Percentiles rank a stretch among this genome's conserved stretches.
Evolutionary conservation across 2,113 vertebrate species (phyloP).

Genomic region (Phaethornis superciliosus): DNA sequence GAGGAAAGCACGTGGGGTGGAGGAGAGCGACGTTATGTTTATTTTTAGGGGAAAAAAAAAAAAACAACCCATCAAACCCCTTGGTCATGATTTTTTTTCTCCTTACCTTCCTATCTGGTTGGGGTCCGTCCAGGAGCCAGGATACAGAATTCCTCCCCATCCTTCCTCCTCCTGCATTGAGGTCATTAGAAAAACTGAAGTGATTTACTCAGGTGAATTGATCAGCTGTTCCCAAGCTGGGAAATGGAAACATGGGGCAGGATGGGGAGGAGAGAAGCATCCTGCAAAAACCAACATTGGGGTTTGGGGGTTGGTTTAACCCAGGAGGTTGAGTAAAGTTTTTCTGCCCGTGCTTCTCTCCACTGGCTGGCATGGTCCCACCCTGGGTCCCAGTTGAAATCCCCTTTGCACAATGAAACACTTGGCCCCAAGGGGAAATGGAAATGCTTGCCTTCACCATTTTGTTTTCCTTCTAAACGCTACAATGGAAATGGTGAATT

Average conservation of each 20-base stretch:
- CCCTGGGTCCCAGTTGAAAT: background rate
- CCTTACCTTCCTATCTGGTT: slow-evolving; percentile 32
- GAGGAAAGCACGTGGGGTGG: slow-evolving; percentile 77
- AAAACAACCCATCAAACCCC: background rate
- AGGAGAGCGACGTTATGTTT: slow-evolving; percentile 43
- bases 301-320: background rate
- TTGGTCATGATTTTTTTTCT: background rate
- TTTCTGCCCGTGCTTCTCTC: background rate
- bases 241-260: background rate
- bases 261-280: slow-evolving; percentile 27
- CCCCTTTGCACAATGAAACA: background rate
- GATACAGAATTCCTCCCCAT: background rate
- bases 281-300: background rate
- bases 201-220: slow-evolving; percentile 73
- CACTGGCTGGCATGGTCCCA: background rate
- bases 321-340: fast-evolving
- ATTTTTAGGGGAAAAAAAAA: background rate
- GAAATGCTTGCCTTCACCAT: slow-evolving; percentile 55
- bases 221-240: slow-evolving; percentile 1
- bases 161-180: background rate
- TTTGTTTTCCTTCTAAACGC: slow-evolving; percentile 47
- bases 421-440: slow-evolving; percentile 16
- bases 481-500: slow-evolving; percentile 61
- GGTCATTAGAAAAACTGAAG: background rate
- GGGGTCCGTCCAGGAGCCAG: slow-evolving; percentile 16